Evolutionary conservation across 2,888 invertebrate species (phyloP), one percentile per base, ranked within the genome.

Genomic region (Drepanosiphum platanoidis): DNA sequence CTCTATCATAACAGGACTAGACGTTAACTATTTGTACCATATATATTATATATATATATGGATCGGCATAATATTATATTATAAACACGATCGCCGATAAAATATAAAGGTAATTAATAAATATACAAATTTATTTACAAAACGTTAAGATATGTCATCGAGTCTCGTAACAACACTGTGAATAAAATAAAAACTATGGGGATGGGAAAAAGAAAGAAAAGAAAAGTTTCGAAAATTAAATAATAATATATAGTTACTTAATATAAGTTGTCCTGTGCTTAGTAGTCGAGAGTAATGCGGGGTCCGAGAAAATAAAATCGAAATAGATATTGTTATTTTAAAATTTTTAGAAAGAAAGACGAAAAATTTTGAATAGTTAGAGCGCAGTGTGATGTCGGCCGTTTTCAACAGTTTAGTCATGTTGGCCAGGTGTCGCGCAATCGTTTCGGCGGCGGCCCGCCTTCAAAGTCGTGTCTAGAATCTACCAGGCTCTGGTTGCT

Each of bases 361-460:
- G n/a, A n/a, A n/a, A 72, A 15, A 15, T 36, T 52, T 71, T 61
- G n/a, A 71, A 61, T 39, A 70, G n/a, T n/a, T n/a, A 71, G 30
- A 32, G 71, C 58, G 71, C 71, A 82, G 81, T 66, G 74, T 68
- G 84, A 84, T 84, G 52, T 77, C 22, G 22, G 36, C 75, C 58
- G n/a, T 66, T 68, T 22, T 84, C 34, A 84, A 84, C 77, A 77
- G 58, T 78, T 83, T 82, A 82, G 91, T 95, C 95, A 96, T 94
- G 96, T 95, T 90, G 95, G 93, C 97, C 97, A 97, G 87, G 95
- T 94, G 90, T 97, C 97, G 86, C 93, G 92, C 90, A 97, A 93
- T 90, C 97, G 94, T 91, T 97, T 97, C 90, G 94, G 92, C 88
- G 92, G 90, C 87, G 92, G 93, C 70, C 92, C 92, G 86, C 91